phyloP scores from a whole-genome alignment of 2,797 vertebrate species.

The Lindbergichthys nudifrons region DNA sequence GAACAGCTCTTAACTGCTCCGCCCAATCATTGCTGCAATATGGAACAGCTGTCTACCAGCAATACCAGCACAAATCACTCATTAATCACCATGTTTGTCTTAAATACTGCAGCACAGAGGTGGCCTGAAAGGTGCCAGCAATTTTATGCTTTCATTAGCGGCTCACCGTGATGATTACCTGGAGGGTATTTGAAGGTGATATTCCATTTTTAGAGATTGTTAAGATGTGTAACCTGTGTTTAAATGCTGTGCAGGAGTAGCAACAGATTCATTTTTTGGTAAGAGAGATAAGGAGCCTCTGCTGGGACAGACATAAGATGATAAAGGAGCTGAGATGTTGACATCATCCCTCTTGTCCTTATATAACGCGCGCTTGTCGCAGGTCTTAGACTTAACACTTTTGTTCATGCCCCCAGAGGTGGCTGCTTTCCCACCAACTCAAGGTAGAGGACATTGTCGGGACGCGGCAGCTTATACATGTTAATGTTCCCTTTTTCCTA shows the following conservation, averaged over 20 bases:
- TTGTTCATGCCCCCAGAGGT: conserved; percentile 69
- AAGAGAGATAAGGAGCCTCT: conserved; percentile 33
- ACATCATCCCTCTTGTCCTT: conserved; percentile 68
- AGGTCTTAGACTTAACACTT: conserved; percentile 69
- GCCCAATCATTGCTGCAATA: conserved; percentile 52
- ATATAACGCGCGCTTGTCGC: conserved; percentile 55
- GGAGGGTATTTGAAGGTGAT: conserved; percentile 66
- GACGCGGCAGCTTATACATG: conserved; percentile 82
- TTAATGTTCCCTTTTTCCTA: conserved; percentile 81
- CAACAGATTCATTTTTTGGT: conserved; percentile 8
- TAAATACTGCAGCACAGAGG: conserved; percentile 56
- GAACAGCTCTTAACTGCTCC: conserved; percentile 44
- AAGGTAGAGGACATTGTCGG: conserved; percentile 80
- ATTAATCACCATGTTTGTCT: conserved; percentile 80
- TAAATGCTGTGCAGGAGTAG: neutral
- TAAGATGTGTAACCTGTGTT: conserved; percentile 37
- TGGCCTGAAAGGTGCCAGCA: conserved; percentile 58
- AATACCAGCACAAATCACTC: conserved; percentile 71
- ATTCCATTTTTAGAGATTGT: conserved; percentile 50
- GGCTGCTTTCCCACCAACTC: conserved; percentile 72
- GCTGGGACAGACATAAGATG: conserved; percentile 52
- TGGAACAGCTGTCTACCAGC: conserved; percentile 73
- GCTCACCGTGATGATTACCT: conserved; percentile 63
- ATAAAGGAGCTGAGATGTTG: conserved; percentile 51
- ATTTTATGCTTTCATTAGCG: conserved; percentile 72